Conservation (phyloP, 2,797 vertebrate genomes). For the Chaetodon trifasciatus region DNA sequence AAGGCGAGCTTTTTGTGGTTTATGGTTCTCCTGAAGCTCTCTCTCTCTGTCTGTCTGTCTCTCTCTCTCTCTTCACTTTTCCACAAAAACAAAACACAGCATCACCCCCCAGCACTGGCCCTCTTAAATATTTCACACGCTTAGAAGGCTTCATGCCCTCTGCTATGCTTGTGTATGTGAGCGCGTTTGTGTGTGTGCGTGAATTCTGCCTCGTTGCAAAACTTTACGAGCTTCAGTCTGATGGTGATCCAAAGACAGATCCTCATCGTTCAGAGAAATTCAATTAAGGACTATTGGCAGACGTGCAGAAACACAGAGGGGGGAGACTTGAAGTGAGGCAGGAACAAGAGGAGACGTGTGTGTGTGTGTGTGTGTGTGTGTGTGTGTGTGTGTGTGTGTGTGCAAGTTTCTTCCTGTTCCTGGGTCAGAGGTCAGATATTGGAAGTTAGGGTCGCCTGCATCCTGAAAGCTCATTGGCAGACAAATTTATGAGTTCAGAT, state of each 20-base stretch:
- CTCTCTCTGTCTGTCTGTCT: slow-evolving; percentile 30
- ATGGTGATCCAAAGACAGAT: slow-evolving; percentile 56
- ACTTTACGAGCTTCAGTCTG: slow-evolving; percentile 31
- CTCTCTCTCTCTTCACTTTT: slow-evolving; percentile 39
- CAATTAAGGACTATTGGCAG: slow-evolving; percentile 57
- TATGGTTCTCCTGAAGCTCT: slow-evolving; percentile 57
- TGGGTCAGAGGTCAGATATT: slow-evolving; percentile 47
- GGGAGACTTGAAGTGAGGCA: neutral
- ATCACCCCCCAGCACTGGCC: slow-evolving; percentile 30
- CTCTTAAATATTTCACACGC: slow-evolving; percentile 73
- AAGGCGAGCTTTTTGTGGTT: slow-evolving; percentile 70
- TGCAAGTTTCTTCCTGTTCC: slow-evolving; percentile 54
- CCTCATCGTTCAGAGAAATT: slow-evolving; percentile 58
- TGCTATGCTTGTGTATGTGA: slow-evolving; percentile 24
- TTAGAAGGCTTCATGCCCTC: slow-evolving; percentile 42
- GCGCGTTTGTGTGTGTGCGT: slow-evolving; percentile 12
- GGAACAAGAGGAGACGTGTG: slow-evolving; percentile 32
- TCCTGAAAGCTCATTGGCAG: slow-evolving; percentile 50
- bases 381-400: slow-evolving; percentile 17
- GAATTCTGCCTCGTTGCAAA: slow-evolving; percentile 36
- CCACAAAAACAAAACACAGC: slow-evolving; percentile 55
- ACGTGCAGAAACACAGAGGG: slow-evolving; percentile 30
- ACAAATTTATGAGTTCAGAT: slow-evolving; percentile 42
- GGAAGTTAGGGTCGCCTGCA: slow-evolving; percentile 37
- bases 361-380: slow-evolving; percentile 26